Evolutionary conservation across 2,888 invertebrate species (phyloP), one percentile per base, ranked within the genome.

Genomic region (Acronicta aceris): DNA sequence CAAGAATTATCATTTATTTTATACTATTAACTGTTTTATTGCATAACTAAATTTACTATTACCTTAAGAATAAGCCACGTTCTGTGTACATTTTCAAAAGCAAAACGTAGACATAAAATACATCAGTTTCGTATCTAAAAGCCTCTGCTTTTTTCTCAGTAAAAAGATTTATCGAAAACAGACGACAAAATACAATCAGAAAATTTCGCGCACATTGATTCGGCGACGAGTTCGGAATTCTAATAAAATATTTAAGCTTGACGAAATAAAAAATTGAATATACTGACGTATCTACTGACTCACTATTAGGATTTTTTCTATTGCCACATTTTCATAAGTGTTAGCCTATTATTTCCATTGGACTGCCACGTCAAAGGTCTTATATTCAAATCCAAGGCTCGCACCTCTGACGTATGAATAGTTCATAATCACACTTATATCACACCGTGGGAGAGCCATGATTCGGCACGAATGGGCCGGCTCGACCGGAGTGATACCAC

Each of bases 151-250:
- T 27, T n/a, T 15, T 27, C 38, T n/a, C 6, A 13, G n/a, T 27
- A 27, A 46, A 43, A 43, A 46, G n/a, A 46, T 46, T 46, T 27
- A 46, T 46, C 13, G n/a, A 15, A 46, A 46, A 27, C 46, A 27
- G 15, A 27, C 27, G 46, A 46, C 27, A 25, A 45, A 45, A 33
- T 27, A 45, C 45, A 45, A 45, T 45, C 25, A 45, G 33, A 33
- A 33, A 33, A 33, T 33, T 9, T 25, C 2, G 13, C 8, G 25
- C 45, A 17, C 46, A 46, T 46, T 46, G 46, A 46, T 46, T 43
- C 43, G 13, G 13, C 21, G 21, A 27, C 46, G 27, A 27, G 46
- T 15, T 46, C n/a, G n/a, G 46, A 46, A 27, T 46, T 15, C 27
- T 46, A 27, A 46, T 46, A 46, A 45, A 25, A 38, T 38, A 38